Percentiles rank a stretch among this genome's conserved stretches.
Conservation (phyloP, 2,113 vertebrate species). For the Labeo rohita region DNA sequence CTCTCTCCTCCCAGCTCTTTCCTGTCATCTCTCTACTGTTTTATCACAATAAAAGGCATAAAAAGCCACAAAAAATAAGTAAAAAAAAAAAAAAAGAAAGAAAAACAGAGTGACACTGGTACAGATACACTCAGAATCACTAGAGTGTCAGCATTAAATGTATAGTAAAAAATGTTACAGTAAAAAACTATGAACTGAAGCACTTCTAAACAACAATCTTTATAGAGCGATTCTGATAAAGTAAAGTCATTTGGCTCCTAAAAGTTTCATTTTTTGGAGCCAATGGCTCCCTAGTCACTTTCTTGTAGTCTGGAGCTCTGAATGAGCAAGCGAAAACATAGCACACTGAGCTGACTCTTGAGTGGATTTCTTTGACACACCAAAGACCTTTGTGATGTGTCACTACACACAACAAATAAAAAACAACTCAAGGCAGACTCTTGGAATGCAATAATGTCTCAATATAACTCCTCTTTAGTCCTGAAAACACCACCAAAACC, state of each 20-base stretch:
- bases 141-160: neutral
- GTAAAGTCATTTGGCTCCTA: neutral
- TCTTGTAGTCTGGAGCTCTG: neutral
- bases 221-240: neutral
- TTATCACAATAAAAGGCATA: too few species aligned
- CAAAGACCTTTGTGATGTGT: conserved; percentile 36
- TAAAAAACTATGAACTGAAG: neutral
- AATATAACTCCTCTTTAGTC: conserved; percentile 42
- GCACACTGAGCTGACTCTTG: conserved; percentile 2
- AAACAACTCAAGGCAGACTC: conserved; percentile 1
- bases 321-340: conserved; percentile 5
- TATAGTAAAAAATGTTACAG: too few species aligned
- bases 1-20: too few species aligned
- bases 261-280: neutral
- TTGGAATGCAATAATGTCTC: conserved; percentile 14
- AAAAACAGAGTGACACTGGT: neutral
- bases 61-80: too few species aligned
- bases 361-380: conserved; percentile 32
- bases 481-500: conserved; percentile 19
- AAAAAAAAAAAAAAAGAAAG: too few species aligned
- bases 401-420: conserved; percentile 11
- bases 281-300: neutral
- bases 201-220: neutral
- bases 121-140: neutral
- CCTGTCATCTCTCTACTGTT: too few species aligned